Conservation (phyloP, 2,797 vertebrate species). For the Microtus californicus region DNA sequence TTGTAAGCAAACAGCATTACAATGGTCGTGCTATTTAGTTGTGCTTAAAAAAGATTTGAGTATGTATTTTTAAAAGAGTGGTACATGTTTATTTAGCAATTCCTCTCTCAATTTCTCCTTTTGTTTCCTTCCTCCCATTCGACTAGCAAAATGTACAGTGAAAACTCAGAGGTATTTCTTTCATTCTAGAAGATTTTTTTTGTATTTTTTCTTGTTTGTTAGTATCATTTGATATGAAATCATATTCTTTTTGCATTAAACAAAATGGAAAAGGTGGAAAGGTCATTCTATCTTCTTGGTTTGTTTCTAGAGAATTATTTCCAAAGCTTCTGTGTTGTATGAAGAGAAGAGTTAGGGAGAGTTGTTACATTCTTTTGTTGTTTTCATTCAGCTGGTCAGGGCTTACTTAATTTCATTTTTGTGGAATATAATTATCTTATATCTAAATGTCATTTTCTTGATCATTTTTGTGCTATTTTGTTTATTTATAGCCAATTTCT, state of each 20-base stretch:
- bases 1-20: conserved; percentile 27
- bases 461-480: conserved; percentile 70
- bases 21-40: conserved; percentile 16
- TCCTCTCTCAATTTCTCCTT: neutral
- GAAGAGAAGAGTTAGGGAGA: neutral
- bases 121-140: neutral
- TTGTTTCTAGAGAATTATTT: conserved; percentile 1
- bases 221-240: conserved; percentile 46
- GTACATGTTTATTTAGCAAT: neutral
- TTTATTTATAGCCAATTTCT: conserved; percentile 84
- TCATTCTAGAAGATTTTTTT: conserved; percentile 14
- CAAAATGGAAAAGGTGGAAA: conserved; percentile 32
- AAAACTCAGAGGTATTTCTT: neutral
- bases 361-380: neutral
- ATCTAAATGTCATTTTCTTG: conserved; percentile 54
- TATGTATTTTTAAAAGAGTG: neutral
- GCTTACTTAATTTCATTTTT: conserved; percentile 26
- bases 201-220: neutral
- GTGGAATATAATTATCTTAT: conserved; percentile 62
- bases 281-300: conserved; percentile 33
- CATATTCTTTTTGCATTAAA: conserved; percentile 29
- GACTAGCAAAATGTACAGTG: conserved; percentile 3
- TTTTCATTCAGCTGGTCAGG: conserved; percentile 39
- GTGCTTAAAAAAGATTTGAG: conserved; percentile 41
- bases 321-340: neutral